Evolutionary conservation across 1,140 invertebrate species (phyloP).

Genomic region (Orussus abietinus): DNA sequence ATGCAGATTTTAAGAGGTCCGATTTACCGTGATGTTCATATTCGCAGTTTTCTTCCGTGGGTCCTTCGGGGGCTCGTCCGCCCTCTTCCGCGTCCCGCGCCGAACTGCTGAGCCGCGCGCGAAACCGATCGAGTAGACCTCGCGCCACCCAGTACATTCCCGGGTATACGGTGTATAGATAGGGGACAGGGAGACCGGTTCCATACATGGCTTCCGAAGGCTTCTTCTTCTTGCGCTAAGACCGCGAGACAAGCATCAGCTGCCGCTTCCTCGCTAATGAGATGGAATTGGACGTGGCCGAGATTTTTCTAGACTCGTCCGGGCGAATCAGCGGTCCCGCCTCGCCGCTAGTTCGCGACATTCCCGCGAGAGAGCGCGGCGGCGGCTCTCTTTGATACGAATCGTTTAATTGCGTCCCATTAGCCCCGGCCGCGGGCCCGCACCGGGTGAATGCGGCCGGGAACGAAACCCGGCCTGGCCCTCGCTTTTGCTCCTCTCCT

Average conservation of each 20-base stretch:
- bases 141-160: slow-evolving; percentile 52
- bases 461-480: slow-evolving; percentile 25
- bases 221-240: slow-evolving; percentile 50
- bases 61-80: no score
- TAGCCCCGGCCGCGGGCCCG: slow-evolving; percentile 39
- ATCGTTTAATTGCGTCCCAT: slow-evolving; percentile 56
- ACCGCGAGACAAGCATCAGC: slow-evolving; percentile 51
- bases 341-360: slow-evolving; percentile 51
- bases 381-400: slow-evolving; percentile 51
- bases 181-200: slow-evolving; percentile 51
- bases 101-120: no score
- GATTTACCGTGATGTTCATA: no score
- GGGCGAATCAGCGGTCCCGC: slow-evolving; percentile 27
- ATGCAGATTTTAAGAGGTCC: no score
- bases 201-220: slow-evolving; percentile 54
- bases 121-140: not conserved
- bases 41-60: no score
- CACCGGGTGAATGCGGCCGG: slow-evolving; percentile 31
- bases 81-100: no score
- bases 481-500: slow-evolving; percentile 27
- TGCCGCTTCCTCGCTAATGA: slow-evolving; percentile 53
- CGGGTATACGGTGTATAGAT: slow-evolving; percentile 37
- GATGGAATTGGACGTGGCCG: slow-evolving; percentile 55
- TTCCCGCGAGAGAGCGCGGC: slow-evolving; percentile 49
- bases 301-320: slow-evolving; percentile 52